phyloP scores from a whole-genome alignment of 1,140 invertebrate genomes.

The Drosophila pectinifera region DNA sequence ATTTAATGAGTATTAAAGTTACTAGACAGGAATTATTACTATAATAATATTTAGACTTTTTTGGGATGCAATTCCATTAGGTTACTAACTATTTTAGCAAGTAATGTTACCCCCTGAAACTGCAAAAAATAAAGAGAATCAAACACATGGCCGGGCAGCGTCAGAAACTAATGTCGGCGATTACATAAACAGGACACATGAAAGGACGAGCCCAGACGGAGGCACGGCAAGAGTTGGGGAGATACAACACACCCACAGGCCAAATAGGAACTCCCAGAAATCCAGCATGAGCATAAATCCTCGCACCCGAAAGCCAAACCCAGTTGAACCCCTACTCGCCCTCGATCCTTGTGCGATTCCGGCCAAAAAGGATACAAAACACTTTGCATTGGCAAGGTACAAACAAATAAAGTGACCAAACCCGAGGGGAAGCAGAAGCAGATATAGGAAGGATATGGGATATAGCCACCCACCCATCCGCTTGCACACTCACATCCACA shows the following conservation, averaged over 20 bases:
- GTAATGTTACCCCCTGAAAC: slow-evolving; percentile 27
- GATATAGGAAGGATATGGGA: slow-evolving; percentile 24
- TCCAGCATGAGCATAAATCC: slow-evolving; percentile 75
- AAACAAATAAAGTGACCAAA: slow-evolving; percentile 82
- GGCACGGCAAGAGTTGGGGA: neutral
- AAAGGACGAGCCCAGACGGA: slow-evolving; percentile 61
- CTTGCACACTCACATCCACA: slow-evolving; percentile 14
- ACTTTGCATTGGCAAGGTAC: slow-evolving; percentile 70
- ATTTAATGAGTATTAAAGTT: neutral
- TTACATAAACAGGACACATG: slow-evolving; percentile 82
- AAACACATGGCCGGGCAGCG: slow-evolving; percentile 40
- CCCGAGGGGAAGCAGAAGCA: slow-evolving; percentile 50
- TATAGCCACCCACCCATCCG: slow-evolving; percentile 40
- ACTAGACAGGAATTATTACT: neutral
- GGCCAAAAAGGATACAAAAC: slow-evolving; percentile 73
- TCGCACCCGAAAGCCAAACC: slow-evolving; percentile 58
- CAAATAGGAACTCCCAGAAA: slow-evolving; percentile 72
- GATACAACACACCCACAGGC: slow-evolving; percentile 65
- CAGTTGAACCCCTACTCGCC: slow-evolving; percentile 24
- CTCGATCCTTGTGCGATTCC: slow-evolving; percentile 20
- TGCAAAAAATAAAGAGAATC: slow-evolving; percentile 48
- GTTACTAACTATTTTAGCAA: neutral
- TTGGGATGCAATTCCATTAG: neutral
- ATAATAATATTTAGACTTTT: no score
- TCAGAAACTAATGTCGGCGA: slow-evolving; percentile 78